Conservation (phyloP, 2,797 vertebrate species). For the Scarus forsteni region DNA sequence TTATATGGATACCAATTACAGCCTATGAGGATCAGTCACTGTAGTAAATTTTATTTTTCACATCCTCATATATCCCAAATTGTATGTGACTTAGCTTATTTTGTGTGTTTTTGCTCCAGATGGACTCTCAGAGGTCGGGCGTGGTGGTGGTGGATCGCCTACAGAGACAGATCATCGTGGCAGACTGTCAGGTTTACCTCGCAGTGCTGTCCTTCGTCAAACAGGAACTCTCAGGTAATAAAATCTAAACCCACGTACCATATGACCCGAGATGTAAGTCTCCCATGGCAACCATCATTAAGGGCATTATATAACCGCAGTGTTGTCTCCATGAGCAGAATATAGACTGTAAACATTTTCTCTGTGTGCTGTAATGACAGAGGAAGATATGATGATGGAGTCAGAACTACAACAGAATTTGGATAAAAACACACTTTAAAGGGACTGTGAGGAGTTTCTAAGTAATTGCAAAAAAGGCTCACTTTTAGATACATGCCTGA, state of each 20-base stretch:
- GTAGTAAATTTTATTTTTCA: too few relatives aligned
- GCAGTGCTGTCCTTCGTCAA: constrained; percentile 98
- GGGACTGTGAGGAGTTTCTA: too few relatives aligned
- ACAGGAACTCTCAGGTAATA: constrained; percentile 95
- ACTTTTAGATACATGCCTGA: too few relatives aligned
- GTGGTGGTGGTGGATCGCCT: constrained; percentile 93
- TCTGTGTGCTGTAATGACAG: not conserved
- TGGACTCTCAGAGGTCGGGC: constrained; percentile 91
- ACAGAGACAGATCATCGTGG: constrained; percentile 97
- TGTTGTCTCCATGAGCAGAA: not conserved
- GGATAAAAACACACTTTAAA: too few relatives aligned
- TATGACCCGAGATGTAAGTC: not conserved
- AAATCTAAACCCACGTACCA: constrained; percentile 62
- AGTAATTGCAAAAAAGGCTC: too few relatives aligned
- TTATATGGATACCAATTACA: too few relatives aligned
- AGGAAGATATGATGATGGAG: not conserved
- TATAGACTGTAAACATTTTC: not conserved
- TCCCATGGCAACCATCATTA: not conserved
- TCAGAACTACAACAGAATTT: too few relatives aligned
- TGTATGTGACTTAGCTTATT: not conserved
- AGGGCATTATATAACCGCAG: not conserved
- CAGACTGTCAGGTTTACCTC: constrained; percentile 98
- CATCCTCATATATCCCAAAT: too few relatives aligned
- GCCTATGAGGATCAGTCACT: too few relatives aligned
- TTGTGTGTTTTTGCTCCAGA: constrained; percentile 72